Base-by-base conservation (phyloP, 1,140 invertebrate genomes). In the Drosophila chauvacae region DNA sequence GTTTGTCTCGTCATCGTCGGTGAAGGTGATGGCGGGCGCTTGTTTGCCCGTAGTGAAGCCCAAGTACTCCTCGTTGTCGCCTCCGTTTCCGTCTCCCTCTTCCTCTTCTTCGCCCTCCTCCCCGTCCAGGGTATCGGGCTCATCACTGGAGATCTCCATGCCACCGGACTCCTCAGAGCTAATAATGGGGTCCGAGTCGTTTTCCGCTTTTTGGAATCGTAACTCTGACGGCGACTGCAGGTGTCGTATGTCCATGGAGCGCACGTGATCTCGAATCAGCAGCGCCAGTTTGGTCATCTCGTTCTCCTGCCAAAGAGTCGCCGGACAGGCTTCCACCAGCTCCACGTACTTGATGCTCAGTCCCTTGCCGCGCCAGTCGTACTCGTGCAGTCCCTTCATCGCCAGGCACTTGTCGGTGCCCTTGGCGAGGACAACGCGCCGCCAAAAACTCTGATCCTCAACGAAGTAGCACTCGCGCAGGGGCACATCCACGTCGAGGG, bases 261-360 rank as follows among this genome's bases (percentile, higher is more conserved):
- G 55, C 0, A 91, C 75, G 60, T 71, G 41, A 1, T 85, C 60
- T 1, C 62, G 51, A 5, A 91, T 73, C 26, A 71, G 2, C 1
- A 13, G 2, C 1, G 77, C 84, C 35, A 91, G 51, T 0, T 56
- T 23, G 0, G 64, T n/a, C 91, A 91, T 91, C 48, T 91, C 57
- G 0, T 26, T 5, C 7, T 79, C 77, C 6, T 73, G 83, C 86
- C 90, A 91, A 18, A 77, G 73, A 7, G 73, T 75, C 0, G 84
- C 90, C 3, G 76, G 73, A 48, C 86, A 91, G 1, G 65, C 50
- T 18, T 91, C 91, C 0, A 91, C 90, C 45, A 91, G 48, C 18
- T 91, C 83, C 2, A 91, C 86, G 16, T 80, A 91, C 59, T 91
- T 91, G 3, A 91, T 33, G 35, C 91, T 88, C 4, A 91, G 53